Percentiles rank a stretch among this genome's conserved stretches.
Conservation (phyloP, 2,113 vertebrate species). For the Aythya baeri region DNA sequence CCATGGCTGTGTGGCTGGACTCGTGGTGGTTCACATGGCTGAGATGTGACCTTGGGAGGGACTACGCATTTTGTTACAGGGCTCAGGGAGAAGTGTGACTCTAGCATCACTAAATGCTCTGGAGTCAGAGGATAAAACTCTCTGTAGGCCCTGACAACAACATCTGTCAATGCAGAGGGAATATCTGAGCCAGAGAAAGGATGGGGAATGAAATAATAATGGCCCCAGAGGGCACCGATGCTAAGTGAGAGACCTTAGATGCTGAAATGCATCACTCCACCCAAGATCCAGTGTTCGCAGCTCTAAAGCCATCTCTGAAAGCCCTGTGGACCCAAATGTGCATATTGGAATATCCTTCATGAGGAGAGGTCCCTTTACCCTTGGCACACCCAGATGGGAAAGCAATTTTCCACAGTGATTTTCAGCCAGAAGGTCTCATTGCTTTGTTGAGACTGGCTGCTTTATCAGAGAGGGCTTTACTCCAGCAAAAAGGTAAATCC, state of each 20-base stretch:
- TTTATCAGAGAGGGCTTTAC: background rate
- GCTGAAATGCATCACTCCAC: background rate
- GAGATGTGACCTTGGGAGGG: background rate
- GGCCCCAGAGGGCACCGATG: background rate
- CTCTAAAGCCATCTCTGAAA: background rate
- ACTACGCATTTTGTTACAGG: background rate
- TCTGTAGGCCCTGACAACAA: background rate
- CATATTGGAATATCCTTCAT: background rate
- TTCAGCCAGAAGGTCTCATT: background rate
- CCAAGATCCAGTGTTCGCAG: background rate
- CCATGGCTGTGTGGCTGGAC: rapidly evolving
- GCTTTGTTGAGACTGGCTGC: background rate
- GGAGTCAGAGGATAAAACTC: background rate
- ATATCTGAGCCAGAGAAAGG: background rate
- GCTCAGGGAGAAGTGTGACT: background rate
- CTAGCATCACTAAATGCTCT: background rate
- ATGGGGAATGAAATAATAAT: background rate
- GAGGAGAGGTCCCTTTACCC: background rate
- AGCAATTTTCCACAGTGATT: background rate
- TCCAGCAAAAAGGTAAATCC: background rate
- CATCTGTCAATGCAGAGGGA: too few relatives aligned
- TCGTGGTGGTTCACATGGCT: background rate
- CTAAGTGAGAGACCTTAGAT: too few relatives aligned
- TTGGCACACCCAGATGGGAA: background rate
- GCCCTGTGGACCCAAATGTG: background rate